Percentiles rank a stretch among this genome's conserved stretches.
Conservation (phyloP, 2,113 vertebrate genomes). For the Heptranchias perlo region DNA sequence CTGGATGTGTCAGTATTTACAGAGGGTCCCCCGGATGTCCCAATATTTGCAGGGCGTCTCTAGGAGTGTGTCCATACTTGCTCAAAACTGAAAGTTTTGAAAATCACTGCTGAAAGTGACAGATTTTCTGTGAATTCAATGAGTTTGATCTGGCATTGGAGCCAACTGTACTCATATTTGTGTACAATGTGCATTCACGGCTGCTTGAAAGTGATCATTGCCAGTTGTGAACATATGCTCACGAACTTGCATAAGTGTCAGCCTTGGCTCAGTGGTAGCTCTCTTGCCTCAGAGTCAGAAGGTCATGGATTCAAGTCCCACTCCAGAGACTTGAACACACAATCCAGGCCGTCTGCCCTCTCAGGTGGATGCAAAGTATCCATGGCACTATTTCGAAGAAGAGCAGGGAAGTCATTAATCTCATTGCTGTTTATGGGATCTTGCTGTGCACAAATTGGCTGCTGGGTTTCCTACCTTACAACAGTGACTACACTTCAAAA, state of each 20-base stretch:
- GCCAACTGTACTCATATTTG: not conserved
- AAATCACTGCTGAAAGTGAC: not conserved
- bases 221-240: not conserved
- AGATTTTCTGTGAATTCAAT: not conserved
- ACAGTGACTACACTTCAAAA: no score
- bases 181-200: not conserved
- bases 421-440: no score
- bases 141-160: not conserved
- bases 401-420: no score
- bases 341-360: not conserved
- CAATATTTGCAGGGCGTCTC: no score
- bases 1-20: not conserved
- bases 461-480: no score
- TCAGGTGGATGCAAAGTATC: no score
- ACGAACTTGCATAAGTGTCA: not conserved
- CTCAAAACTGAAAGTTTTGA: not conserved
- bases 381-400: no score
- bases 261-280: not conserved
- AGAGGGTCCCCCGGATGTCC: no score
- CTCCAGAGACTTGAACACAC: not conserved
- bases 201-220: not conserved
- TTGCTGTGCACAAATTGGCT: no score
- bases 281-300: not conserved
- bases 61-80: not conserved
- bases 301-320: not conserved